Conservation (phyloP, 2,113 vertebrate species). For the Brienomyrus longianalis region DNA sequence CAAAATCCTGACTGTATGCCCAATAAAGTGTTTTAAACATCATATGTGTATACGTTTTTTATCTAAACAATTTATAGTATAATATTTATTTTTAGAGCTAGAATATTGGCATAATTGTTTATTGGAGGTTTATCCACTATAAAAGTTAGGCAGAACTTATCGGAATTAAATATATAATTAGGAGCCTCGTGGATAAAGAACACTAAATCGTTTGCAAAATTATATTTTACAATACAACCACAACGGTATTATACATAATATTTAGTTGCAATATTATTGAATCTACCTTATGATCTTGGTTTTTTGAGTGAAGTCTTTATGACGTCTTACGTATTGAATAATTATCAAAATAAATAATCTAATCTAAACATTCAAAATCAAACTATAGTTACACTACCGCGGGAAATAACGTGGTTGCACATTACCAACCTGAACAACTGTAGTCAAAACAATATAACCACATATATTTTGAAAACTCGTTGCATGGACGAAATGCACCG, state of each 20-base stretch:
- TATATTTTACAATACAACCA: neutral
- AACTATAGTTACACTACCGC: neutral
- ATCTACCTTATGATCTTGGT: neutral
- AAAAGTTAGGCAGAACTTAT: neutral
- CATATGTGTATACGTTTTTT: neutral
- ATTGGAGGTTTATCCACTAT: neutral
- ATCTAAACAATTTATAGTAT: neutral
- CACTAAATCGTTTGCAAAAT: neutral
- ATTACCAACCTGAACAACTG: neutral
- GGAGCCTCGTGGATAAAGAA: neutral
- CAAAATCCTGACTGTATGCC: neutral
- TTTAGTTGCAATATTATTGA: neutral
- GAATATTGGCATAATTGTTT: neutral
- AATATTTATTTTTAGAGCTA: neutral
- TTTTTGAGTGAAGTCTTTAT: neutral
- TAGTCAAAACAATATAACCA: neutral
- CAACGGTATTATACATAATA: neutral
- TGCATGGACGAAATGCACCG: neutral
- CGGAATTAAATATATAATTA: neutral
- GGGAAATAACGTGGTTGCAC: neutral
- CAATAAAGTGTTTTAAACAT: neutral
- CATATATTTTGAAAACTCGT: neutral
- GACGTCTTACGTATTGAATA: neutral
- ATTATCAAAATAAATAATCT: neutral
- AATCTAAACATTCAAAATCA: neutral